A percentile compares a stretch with the other conserved stretches of the same genome.
phyloP scores from a whole-genome alignment of 2,888 invertebrate genomes.

The Athrips mouffetella region DNA sequence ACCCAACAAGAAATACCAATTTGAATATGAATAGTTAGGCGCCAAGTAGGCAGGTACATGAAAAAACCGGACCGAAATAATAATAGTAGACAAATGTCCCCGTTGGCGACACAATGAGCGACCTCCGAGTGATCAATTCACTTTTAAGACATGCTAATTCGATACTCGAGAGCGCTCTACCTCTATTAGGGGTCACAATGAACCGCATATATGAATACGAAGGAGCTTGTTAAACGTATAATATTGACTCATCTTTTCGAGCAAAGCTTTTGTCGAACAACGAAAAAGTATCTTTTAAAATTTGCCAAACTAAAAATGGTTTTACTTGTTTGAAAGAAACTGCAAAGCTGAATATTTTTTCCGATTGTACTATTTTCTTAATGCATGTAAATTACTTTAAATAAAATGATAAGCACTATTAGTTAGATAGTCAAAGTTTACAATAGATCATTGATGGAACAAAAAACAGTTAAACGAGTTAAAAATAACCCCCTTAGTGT shows the following conservation, averaged over 20 bases:
- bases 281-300: neutral
- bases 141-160: conserved; percentile 70
- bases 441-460: conserved; percentile 3
- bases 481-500: conserved; percentile 16
- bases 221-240: conserved; percentile 20
- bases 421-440: neutral
- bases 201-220: conserved; percentile 46
- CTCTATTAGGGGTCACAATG: conserved; percentile 42
- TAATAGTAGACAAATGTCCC: conserved; percentile 72
- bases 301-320: neutral
- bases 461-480: conserved; percentile 5
- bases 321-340: conserved; percentile 1
- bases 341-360: neutral
- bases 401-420: neutral
- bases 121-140: conserved; percentile 64
- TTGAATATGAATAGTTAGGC: conserved; percentile 76
- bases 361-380: neutral
- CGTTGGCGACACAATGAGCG: conserved; percentile 64
- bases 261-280: conserved; percentile 5
- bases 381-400: neutral
- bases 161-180: conserved; percentile 58
- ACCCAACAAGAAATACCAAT: conserved; percentile 67
- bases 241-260: conserved; percentile 1
- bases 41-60: conserved; percentile 75
- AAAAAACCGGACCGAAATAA: conserved; percentile 73